Base-by-base conservation (phyloP, 2,113 vertebrate species). In the Dunckerocampus dactyliophorus region DNA sequence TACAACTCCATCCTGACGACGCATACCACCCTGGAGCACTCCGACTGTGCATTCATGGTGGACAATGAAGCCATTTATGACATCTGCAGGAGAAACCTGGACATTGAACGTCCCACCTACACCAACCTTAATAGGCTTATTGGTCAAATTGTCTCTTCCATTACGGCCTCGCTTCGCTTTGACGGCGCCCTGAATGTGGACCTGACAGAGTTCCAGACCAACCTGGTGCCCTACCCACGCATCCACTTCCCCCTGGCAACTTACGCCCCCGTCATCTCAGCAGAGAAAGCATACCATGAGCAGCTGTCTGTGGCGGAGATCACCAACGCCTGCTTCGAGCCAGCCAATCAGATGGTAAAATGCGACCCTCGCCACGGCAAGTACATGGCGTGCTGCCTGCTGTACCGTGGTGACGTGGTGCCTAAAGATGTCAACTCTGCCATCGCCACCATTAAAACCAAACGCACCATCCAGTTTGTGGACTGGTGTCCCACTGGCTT, bases 301-400 rank as follows among this genome's bases (percentile, higher is more conserved):
- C 92, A 92, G 81, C 73, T 92, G 0, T 85, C 91, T 0, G 92
- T 93, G n/a, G 80, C 92, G 0, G 92, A 93, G 17, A 93, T 93
- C 49, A 93, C 92, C 22, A 93, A 85, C 0, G 78, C 90, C 59
- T 93, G 92, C 80, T 93, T 92, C 13, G 91, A 93, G 73, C 92
- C 92, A 2, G 91, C 92, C 86, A 93, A 92, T 69, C 92, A 92
- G 88, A 93, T 93, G 90, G 90, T 93, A 48, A 93, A 92, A 31
- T 94, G 93, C 0, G 88, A 94, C 58, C 92, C 93, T 22, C 86
- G 71, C 15, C 90, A 90, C 1, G 93, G 93, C 0, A 93, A 94
- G 68, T 94, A 94, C 83, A 94, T 94, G 93, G 93, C 92, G 51
- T 93, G 93, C 71, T 94, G 92, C 59, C 89, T 94, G n/a, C 69